These are phyloP conservation scores for Clistopyga incitator DNA, from an alignment of 2,888 invertebrate species.

Conservation along the genomic window DNA sequence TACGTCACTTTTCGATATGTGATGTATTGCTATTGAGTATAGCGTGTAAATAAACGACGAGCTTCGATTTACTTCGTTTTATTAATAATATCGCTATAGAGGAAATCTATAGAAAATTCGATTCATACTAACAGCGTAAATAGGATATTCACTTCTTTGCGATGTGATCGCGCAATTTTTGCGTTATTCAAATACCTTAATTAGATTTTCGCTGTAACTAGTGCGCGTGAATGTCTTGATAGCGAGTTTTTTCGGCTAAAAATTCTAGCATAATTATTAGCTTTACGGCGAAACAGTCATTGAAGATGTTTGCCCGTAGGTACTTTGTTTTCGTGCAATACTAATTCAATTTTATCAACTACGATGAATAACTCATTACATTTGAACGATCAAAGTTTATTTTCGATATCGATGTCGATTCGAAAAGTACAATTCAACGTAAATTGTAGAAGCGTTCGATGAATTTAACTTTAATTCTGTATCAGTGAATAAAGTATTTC, in stretches of 20 bases:
- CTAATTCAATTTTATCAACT: slow-evolving; percentile 51
- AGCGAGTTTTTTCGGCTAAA: slow-evolving; percentile 20
- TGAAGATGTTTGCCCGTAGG: slow-evolving; percentile 34
- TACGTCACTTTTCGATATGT: slow-evolving; percentile 47
- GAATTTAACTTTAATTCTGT: slow-evolving; percentile 51
- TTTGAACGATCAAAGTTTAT: slow-evolving; percentile 35
- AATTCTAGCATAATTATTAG: slow-evolving; percentile 34
- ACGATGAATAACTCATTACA: slow-evolving; percentile 14
- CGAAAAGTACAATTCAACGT: slow-evolving; percentile 34
- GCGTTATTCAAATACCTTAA: slow-evolving; percentile 36
- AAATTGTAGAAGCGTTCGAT: slow-evolving; percentile 42
- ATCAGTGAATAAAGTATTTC: slow-evolving; percentile 61
- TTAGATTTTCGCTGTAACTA: slow-evolving; percentile 25
- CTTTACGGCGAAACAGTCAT: slow-evolving; percentile 25
- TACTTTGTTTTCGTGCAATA: slow-evolving; percentile 53
- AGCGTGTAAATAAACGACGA: slow-evolving; percentile 58
- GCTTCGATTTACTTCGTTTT: slow-evolving; percentile 50
- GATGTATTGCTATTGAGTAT: slow-evolving; percentile 41
- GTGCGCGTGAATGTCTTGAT: slow-evolving; percentile 42
- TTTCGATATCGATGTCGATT: slow-evolving; percentile 43
- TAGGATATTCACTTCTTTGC: slow-evolving; percentile 20
- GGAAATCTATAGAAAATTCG: slow-evolving; percentile 35
- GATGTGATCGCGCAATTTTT: slow-evolving; percentile 39
- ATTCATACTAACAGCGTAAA: slow-evolving; percentile 9
- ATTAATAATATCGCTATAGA: slow-evolving; percentile 49